These are phyloP conservation scores for Serranus cabrilla DNA, from an alignment of 2,797 vertebrate genomes.

Conservation along the genomic window DNA sequence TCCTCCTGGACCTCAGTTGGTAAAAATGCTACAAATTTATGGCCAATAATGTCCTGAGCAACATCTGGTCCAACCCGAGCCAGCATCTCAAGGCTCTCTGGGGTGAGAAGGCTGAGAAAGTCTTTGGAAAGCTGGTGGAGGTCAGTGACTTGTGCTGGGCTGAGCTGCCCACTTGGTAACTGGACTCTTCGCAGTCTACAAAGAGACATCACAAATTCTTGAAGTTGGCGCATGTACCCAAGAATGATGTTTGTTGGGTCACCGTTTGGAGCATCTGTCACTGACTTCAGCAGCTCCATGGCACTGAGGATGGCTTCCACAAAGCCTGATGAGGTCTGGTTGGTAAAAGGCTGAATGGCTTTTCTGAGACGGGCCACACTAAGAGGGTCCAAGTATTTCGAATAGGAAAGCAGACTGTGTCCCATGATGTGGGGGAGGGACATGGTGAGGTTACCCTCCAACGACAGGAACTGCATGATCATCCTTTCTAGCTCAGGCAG, in stretches of 20 bases:
- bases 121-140: constrained; percentile 57
- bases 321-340: constrained; percentile 70
- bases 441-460: constrained; percentile 71
- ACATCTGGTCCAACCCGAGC: constrained; percentile 62
- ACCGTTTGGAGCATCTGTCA: constrained; percentile 60
- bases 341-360: constrained; percentile 69
- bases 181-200: constrained; percentile 49
- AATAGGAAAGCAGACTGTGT: constrained; percentile 71
- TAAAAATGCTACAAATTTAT: constrained; percentile 66
- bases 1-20: constrained; percentile 62
- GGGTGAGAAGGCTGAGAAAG: constrained; percentile 72
- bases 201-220: constrained; percentile 68
- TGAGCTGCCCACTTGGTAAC: constrained; percentile 55
- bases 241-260: constrained; percentile 68
- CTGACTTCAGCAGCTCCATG: constrained; percentile 67
- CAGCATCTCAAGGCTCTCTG: constrained; percentile 67
- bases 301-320: constrained; percentile 72
- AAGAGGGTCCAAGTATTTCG: constrained; percentile 60
- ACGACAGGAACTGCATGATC: constrained; percentile 68
- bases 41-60: constrained; percentile 63
- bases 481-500: constrained; percentile 72
- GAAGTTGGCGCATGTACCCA: constrained; percentile 74
- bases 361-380: constrained; percentile 58
- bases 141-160: constrained; percentile 51
- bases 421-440: constrained; percentile 74